These are phyloP conservation scores for Gymnorhina tibicen DNA, from an alignment of 2,113 vertebrate species.

Conservation along the genomic window DNA sequence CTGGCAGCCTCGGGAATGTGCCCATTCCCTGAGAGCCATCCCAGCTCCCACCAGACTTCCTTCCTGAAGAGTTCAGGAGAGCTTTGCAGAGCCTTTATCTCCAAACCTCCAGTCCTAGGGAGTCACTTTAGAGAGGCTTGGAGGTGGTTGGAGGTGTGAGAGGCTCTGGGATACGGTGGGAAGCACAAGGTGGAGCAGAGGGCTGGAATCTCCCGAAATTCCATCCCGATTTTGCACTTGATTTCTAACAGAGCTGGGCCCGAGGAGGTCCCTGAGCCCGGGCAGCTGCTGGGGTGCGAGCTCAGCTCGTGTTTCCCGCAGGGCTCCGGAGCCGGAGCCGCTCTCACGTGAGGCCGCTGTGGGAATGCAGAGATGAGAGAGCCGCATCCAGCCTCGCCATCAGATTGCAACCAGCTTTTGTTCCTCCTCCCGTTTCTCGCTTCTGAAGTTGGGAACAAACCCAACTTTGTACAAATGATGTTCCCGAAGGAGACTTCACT, in stretches of 20 bases:
- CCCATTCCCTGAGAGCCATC: not conserved
- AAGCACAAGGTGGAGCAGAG: not conserved
- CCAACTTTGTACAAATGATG: not conserved
- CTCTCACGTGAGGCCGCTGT: not conserved
- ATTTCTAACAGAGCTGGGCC: not conserved
- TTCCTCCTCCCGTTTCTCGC: constrained; percentile 11
- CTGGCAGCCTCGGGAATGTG: not conserved
- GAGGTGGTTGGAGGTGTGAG: not conserved
- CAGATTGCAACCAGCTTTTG: not conserved
- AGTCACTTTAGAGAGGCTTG: not conserved
- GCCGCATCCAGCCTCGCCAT: not conserved
- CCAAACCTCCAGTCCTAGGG: not conserved
- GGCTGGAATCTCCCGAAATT: rapidly evolving
- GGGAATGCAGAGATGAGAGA: not conserved
- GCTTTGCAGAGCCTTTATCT: not conserved
- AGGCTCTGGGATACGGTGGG: rapidly evolving
- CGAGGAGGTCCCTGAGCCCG: rapidly evolving
- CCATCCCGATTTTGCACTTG: not conserved
- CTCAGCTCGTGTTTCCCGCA: not conserved
- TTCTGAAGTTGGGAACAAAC: constrained; percentile 28
- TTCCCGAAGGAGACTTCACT: not conserved
- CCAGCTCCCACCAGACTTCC: not conserved
- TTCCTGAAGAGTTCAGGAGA: not conserved
- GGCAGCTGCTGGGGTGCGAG: rapidly evolving
- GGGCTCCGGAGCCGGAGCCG: not conserved